Base-by-base conservation (phyloP, 2,113 vertebrate genomes). In the Pseudorasbora parva region DNA sequence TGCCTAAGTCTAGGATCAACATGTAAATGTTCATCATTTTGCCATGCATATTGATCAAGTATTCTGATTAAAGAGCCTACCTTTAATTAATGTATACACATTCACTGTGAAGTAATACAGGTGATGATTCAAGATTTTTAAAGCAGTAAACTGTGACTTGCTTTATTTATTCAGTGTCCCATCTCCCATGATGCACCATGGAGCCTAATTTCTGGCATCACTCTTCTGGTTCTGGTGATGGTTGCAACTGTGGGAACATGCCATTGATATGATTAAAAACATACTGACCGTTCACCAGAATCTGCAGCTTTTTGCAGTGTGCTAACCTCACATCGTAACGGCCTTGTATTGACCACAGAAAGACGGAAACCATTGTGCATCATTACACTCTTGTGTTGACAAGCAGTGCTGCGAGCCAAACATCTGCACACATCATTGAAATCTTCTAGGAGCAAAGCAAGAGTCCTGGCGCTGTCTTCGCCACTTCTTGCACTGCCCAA, bases 371-470 rank as follows among this genome's bases (percentile, higher is more conserved):
- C 69, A 71, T 62, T 74, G 82, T 49, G 71, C 82, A 74, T 86
- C 79, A 78, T 88, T 84, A 78, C 84, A 74, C 78, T 74, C 30
- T 8, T 56, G 78, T 78, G 84, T 86, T 83, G 84, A 84, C 78
- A 84, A 84, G 85, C 87, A 75, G 69, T 54, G 41, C 56, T 75
- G 19, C 7, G 21, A 19, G 82, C 83, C 84, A 83, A 85, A 82
- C 81, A 80, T 85, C 77, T 82, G 66, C 83, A 85, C 83, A 85
- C 80, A 84, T 66, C 86, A 84, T 77, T 87, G 54, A 62, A 72
- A 73, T 71, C 68, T 81, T 78, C 86, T 74, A 87, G 86, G 76
- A 87, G 84, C 78, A 62, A 37, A 83, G 45, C 66, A 62, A 71
- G 51, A 45, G 41, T 83, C 68, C 77, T 84, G 82, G 80, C 75